These are phyloP conservation scores for Triplophysa siluroides DNA, from an alignment of 2,113 vertebrate genomes.

Conservation along the genomic window DNA sequence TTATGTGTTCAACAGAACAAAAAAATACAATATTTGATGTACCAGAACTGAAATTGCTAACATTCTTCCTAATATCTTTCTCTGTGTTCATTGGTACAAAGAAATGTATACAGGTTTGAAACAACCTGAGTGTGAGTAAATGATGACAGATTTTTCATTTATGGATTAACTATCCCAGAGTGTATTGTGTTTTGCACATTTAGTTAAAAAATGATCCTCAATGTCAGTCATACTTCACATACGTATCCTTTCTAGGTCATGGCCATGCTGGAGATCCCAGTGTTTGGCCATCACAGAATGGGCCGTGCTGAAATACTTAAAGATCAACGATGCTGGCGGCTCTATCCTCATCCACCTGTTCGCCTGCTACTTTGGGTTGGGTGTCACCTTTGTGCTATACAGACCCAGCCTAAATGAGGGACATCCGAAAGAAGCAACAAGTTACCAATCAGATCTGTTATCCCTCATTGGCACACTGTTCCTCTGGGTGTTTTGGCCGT, in stretches of 20 bases:
- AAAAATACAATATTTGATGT: too few relatives aligned
- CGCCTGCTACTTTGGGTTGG: conserved; percentile 84
- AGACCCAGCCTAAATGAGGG: conserved; percentile 51
- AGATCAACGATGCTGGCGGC: conserved; percentile 79
- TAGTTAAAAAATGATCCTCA: not conserved
- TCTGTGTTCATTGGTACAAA: too few relatives aligned
- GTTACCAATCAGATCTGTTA: conserved; percentile 74
- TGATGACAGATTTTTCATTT: too few relatives aligned
- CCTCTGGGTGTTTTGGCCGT: conserved; percentile 89
- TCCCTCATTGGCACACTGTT: conserved; percentile 79
- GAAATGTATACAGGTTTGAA: too few relatives aligned
- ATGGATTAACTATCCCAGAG: too few relatives aligned
- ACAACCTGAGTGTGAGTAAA: too few relatives aligned
- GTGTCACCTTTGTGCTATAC: conserved; percentile 77
- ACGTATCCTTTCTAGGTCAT: conserved; percentile 59
- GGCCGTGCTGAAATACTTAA: conserved; percentile 70
- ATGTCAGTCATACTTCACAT: not conserved
- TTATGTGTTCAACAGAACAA: too few relatives aligned
- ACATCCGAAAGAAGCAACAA: conserved; percentile 74
- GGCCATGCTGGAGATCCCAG: conserved; percentile 76
- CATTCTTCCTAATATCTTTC: too few relatives aligned
- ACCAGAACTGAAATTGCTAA: too few relatives aligned
- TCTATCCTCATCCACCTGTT: conserved; percentile 84
- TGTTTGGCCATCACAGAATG: conserved; percentile 78
- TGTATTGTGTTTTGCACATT: too few relatives aligned